Evolutionary conservation across 2,113 vertebrate genomes (phyloP).

Genomic region (Sinocyclocheilus anshuiensis): DNA sequence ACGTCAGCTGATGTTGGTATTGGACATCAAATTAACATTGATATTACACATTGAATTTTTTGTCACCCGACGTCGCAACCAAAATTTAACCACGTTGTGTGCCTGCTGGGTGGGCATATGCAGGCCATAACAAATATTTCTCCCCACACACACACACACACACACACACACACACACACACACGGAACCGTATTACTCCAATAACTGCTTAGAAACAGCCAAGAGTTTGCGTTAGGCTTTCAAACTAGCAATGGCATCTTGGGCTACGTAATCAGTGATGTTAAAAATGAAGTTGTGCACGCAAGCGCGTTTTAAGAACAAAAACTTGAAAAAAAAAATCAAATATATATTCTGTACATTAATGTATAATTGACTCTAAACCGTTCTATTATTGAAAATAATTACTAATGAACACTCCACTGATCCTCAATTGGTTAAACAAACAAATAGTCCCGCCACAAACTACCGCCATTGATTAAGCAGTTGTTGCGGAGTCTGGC

Average conservation of each 20-base stretch:
- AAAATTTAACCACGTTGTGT: no score
- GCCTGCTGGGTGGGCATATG: no score
- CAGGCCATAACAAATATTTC: not conserved
- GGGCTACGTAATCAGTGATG: not conserved
- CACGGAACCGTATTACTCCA: not conserved
- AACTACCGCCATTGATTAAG: conserved; percentile 14
- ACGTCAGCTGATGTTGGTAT: no score
- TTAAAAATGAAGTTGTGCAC: not conserved
- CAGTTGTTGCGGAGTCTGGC: not conserved
- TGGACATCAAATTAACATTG: no score
- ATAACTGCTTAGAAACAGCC: not conserved
- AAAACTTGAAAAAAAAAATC: not conserved
- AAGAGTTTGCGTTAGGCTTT: not conserved
- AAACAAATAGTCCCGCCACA: not conserved
- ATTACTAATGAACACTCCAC: not conserved
- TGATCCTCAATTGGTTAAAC: not conserved
- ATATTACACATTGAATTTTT: no score
- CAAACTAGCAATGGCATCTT: not conserved
- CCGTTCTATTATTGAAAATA: not conserved
- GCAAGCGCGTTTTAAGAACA: not conserved
- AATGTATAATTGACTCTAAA: not conserved
- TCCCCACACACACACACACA: not conserved
- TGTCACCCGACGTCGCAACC: no score
- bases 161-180: not conserved
- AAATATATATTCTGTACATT: not conserved